Evolutionary conservation across 2,888 invertebrate species (phyloP), one percentile per base, ranked within the genome.

Genomic region (Caenorhabditis sp.): DNA sequence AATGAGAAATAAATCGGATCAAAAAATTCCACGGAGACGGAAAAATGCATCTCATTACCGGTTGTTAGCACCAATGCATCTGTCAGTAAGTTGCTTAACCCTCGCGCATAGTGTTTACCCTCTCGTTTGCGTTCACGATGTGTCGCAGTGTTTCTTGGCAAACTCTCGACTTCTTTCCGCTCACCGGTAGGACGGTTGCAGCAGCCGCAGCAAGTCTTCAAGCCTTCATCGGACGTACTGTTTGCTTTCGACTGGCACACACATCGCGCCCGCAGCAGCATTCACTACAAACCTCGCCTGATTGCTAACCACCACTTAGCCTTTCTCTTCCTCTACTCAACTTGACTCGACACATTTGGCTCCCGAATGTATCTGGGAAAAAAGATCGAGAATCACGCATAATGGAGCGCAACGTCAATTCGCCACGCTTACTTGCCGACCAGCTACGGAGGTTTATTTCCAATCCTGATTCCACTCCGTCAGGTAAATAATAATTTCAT

Each of bases 371-470:
- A 64, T 40, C 26, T 65, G 47, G 64, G 64, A 44, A 78, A 70
- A 65, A 78, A 58, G 47, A 40, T 37, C 44, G 55, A 62, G 62
- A 64, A 32, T 50, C 50, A 64, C 53, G 58, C 40, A 79, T 65
- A 60, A 81, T 81, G 76, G 76, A 81, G 71, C 64, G 81, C 47
- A 81, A 70, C 44, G 65, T 69, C 20, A 70, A 60, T 28, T 82
- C 82, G 70, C 85, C 87, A 47, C 83, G 86, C 32, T 67, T 78
- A 60, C 70, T 88, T 53, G 83, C 82, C 60, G 88, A 88, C 61
- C 88, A 88, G 80, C 74, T 89, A 51, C 77, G 83, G 70, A 85
- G 88, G 61, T 89, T 89, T 60, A 85, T 89, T 60, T 81, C 82
- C 24, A 77, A 82, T 53, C 76, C 87, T 2, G 89, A 89, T 72